Base-by-base conservation (phyloP, 2,888 invertebrate genomes). In the Trachelus troglodyta region DNA sequence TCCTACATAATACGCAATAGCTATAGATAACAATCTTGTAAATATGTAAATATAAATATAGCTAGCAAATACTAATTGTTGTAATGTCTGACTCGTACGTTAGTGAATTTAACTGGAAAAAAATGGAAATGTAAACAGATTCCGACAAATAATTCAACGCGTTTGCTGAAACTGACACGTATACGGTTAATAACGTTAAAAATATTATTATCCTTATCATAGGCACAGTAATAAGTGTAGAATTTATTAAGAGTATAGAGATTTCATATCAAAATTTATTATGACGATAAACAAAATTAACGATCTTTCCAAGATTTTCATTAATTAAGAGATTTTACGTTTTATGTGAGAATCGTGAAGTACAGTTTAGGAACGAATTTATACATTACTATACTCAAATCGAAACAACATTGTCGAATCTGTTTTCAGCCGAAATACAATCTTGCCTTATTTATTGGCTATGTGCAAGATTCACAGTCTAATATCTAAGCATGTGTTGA, bases 11-110 rank as follows among this genome's bases (percentile, higher is more conserved):
- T 56, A 73, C n/a, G 23, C 12, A 73, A 34, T 69, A 69, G 33
- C 34, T n/a, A 40, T 4, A 56, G 23, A 31, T 69, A 69, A n/a
- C 15, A n/a, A 74, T 30, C 31, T n/a, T 84, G 84, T 84, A 84
- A 78, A 83, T 84, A 84, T 84, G 84, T 84, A 84, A 79, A 84
- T 84, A 84, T 37, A 40, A 79, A 79, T 75, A 73, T 77, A 78
- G 75, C 31, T 74, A 77, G 73, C 69, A 69, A 80, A 78, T 69
- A 79, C 56, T 75, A 15, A 71, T 71, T 34, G 31, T 15, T 71
- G 11, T 71, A 31, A 12, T 34, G 34, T 71, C 31, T 34, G 33
- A 71, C 34, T 71, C 34, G 31, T 71, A 71, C 71, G 31, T 71
- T 34, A 34, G 31, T 31, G 71, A 15, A 71, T 71, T 34, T 15